Evolutionary conservation across 2,888 invertebrate genomes (phyloP), one percentile per base, ranked within the genome.

Genomic region (Seira ritae): DNA sequence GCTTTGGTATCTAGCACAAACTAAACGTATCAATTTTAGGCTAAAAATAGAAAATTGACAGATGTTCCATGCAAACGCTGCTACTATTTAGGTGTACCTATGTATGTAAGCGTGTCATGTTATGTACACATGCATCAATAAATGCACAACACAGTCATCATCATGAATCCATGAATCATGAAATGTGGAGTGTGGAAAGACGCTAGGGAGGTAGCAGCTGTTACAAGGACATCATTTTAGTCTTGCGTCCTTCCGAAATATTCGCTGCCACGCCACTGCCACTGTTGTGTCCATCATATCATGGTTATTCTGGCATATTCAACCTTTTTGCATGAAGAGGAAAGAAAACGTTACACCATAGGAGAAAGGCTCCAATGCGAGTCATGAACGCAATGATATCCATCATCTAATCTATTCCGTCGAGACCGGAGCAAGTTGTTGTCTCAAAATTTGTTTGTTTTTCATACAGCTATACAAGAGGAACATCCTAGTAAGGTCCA

Each of bases 21-120:
- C 60, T 23, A 31, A 10, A 62, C 60, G 70, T 42, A 37, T 77
- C 55, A 55, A 55, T 78, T 72, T 55, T 17, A 15, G n/a, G 65
- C 22, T 65, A 62, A 42, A 74, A 65, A 55, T 55, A 55, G 55
- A 55, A 55, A 55, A 55, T 55, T 55, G 55, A 55, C 55, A 55
- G 55, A 55, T 55, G 55, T 55, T 55, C 17, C 17, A 55, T 12
- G 55, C 55, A 55, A 12, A 17, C 55, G 3, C 55, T 15, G 55
- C 55, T 55, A 55, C 55, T 55, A n/a, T 55, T 55, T 55, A 55
- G 55, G 55, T 17, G 12, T 55, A 2, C 55, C 15, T 55, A 8
- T 4, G 31, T 55, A 55, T 8, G 55, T 42, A 42, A 42, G 42
- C 42, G 6, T n/a, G n/a, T n/a, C 31, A 8, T 55, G 55, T 55